Evolutionary conservation across 1,140 invertebrate genomes (phyloP), one percentile per base, ranked within the genome.

Genomic region (Anoplophora glabripennis): DNA sequence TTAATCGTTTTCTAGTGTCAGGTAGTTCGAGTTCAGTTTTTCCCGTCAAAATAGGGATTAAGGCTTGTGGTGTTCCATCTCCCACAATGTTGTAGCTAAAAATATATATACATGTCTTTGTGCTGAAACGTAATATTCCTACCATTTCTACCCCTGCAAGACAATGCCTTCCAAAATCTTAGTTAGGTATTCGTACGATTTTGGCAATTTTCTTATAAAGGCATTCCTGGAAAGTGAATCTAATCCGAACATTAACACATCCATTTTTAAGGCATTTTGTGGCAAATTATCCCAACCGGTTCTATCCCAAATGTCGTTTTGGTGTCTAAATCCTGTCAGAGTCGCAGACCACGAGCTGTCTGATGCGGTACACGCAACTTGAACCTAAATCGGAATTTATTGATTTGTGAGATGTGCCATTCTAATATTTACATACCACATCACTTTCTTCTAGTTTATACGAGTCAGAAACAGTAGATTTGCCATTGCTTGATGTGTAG

Each of bases 21-120:
- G 92, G 92, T 18, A 95, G 73, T 75, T 96, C 94, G 4, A 89
- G 71, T 75, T 98, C 94, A 0, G 89, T 94, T 74, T 89, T 86
- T 11, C 91, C 90, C 0, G 94, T 96, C 0, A 98, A 77, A 42
- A 98, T 89, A 0, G 94, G 94, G 37, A 96, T 91, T 14, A 96
- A 76, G 0, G 94, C 93, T 67, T 96, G 93, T 0, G 94, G 92
- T 0, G 94, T 97, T 0, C 94, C 94, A 77, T 98, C 95, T 0
- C 94, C 94, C 1, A 97, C 87, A 53, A 96, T 95, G 69, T 96
- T 96, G 47, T 73, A 73, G 2, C 70, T 72, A 52, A 52, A 64
- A 68, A 52, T 34, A 21, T 4, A 10, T 45, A 28, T 3, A 28
- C 5, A 28, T 5, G 21, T 28, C 3, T 4, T 9, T 46, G 10